These are phyloP conservation scores for Sinosuthora webbiana DNA, from an alignment of 2,113 vertebrate genomes.

Conservation along the genomic window DNA sequence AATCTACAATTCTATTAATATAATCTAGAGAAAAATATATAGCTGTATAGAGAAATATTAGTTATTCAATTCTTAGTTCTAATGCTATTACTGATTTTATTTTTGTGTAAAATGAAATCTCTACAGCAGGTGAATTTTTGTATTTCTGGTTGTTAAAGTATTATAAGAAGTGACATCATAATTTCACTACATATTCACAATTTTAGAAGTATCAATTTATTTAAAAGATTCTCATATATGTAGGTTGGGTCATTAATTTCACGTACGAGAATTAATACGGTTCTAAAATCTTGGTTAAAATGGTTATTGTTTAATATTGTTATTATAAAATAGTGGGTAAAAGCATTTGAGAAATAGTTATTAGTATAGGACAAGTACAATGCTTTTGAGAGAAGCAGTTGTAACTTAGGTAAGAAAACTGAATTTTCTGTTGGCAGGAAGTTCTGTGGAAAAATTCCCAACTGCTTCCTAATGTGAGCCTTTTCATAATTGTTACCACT, in stretches of 20 bases:
- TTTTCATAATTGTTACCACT: neutral
- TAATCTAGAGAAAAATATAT: neutral
- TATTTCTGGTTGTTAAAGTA: neutral
- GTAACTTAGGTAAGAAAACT: neutral
- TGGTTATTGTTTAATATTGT: neutral
- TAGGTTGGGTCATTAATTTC: neutral
- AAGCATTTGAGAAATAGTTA: neutral
- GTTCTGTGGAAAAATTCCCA: neutral
- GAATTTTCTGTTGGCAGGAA: neutral
- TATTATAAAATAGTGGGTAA: neutral
- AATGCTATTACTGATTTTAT: neutral
- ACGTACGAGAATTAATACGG: neutral
- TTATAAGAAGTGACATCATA: neutral
- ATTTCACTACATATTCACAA: neutral
- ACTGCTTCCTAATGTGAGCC: neutral
- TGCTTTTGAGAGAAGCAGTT: neutral
- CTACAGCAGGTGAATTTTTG: neutral
- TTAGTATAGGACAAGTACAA: neutral
- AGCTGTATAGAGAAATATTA: neutral
- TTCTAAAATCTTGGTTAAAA: neutral
- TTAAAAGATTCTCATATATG: neutral
- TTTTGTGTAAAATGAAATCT: neutral
- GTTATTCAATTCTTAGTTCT: neutral
- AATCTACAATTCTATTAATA: neutral
- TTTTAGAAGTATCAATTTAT: neutral